A percentile compares a stretch with the other conserved stretches of the same genome.
These are phyloP conservation scores for Actinemys pallida DNA, from an alignment of 2,113 vertebrate species.

Conservation along the genomic window DNA sequence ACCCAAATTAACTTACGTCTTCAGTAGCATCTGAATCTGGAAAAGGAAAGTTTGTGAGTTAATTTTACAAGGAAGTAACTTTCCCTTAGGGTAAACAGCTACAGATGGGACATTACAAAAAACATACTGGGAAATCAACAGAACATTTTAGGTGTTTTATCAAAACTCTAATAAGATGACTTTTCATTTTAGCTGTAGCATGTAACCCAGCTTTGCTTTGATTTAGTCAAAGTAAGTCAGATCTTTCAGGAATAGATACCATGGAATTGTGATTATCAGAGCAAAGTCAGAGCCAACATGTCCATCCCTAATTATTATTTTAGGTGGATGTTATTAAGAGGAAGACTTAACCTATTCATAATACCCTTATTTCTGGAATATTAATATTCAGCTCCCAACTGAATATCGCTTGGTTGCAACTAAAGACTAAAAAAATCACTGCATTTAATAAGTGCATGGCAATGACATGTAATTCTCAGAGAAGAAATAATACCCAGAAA, in stretches of 20 bases:
- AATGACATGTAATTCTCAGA: not conserved
- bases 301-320: slow-evolving; percentile 30
- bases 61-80: not conserved
- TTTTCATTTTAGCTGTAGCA: slow-evolving; percentile 18
- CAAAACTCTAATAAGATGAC: slow-evolving; percentile 3
- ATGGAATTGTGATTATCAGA: slow-evolving; percentile 19
- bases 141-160: slow-evolving; percentile 21
- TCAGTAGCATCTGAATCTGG: not conserved
- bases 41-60: slow-evolving; percentile 14
- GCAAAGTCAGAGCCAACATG: not conserved
- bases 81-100: not conserved
- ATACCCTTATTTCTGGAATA: not conserved
- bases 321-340: not conserved
- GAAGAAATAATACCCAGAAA: slow-evolving; percentile 19
- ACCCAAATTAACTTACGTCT: slow-evolving; percentile 47
- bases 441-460: not conserved
- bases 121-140: not conserved
- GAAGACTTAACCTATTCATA: slow-evolving; percentile 19
- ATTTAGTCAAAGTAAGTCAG: slow-evolving; percentile 28
- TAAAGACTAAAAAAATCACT: not conserved
- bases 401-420: not conserved
- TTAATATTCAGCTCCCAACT: not conserved
- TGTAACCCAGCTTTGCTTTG: not conserved
- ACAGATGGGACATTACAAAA: slow-evolving; percentile 15
- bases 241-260: not conserved